Base-by-base conservation (phyloP, 2,797 vertebrate genomes). In the Paguma larvata region DNA sequence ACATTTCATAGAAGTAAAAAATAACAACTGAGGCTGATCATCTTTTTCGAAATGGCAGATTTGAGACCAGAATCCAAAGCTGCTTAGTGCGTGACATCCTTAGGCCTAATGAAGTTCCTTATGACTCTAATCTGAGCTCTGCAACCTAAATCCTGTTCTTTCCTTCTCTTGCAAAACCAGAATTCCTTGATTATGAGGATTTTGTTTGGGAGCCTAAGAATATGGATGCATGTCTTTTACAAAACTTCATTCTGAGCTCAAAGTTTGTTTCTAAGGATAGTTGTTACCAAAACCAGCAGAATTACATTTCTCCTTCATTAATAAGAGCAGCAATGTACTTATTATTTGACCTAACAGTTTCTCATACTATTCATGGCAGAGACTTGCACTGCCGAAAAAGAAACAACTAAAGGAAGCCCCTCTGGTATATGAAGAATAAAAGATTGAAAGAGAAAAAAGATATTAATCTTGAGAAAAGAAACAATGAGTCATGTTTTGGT, bases 1-100 rank as follows among this genome's bases (percentile, higher is more conserved):
- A 7, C 34, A 88, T 83, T 82, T 96, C 63, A 91, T 23, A 83
- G 3, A 95, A 48, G 18, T 46, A 78, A 86, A 79, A 65, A 65
- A 89, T 73, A 51, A 79, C 11, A 88, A 5, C 32, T 44, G 44
- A 91, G 8, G 63, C 15, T 70, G 41, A 63, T 32, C 19, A 86
- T 46, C 18, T 92, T 89, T 92, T 96, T 41, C 91, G 44, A 97
- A 88, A 96, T 23, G n/a, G 48, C 25, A 93, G 85, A 73, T 65
- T 0, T 38, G 34, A 92, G 41, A 53, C 67, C 25, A 88, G 65
- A 78, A 46, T 65, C 65, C 63, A 82, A 15, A 92, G 16, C 16
- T 91, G 32, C n/a, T 83, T 30, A 23, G 16, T 48, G 41, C 34
- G 25, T 89, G 38, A 79, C 34, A 78, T 23, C 12, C 14, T 89